Conservation (phyloP, 2,888 invertebrate genomes). For the Byasa hedistus region DNA sequence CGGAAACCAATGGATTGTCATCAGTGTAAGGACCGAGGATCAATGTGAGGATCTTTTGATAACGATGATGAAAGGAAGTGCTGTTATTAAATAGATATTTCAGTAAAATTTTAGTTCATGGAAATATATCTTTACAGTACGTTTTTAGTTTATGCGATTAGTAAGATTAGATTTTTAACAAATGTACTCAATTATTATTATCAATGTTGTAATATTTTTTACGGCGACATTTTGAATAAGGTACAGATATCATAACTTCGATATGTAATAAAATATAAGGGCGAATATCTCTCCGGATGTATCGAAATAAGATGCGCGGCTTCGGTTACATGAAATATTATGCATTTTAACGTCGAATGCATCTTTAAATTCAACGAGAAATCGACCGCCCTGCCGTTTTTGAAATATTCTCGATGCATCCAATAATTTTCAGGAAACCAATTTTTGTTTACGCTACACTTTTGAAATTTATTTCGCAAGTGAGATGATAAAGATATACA, state of each 20-base stretch:
- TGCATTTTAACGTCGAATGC: constrained; percentile 15
- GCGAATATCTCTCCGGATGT: not conserved
- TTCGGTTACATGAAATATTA: constrained; percentile 12
- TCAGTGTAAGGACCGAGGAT: too few species aligned
- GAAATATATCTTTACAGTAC: too few species aligned
- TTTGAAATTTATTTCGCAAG: not conserved
- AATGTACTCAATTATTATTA: too few species aligned
- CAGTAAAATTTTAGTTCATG: too few species aligned
- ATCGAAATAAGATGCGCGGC: constrained; percentile 6
- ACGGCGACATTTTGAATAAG: not conserved
- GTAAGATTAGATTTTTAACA: too few species aligned
- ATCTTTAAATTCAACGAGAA: constrained; percentile 11
- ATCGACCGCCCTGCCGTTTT: not conserved
- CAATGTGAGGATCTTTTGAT: too few species aligned
- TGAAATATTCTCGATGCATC: not conserved
- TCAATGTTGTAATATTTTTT: not conserved
- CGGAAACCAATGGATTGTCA: too few species aligned
- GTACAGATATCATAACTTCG: not conserved
- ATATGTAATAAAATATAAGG: not conserved
- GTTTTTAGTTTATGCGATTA: too few species aligned
- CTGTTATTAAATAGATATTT: too few species aligned
- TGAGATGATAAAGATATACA: too few species aligned
- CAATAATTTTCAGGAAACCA: not conserved
- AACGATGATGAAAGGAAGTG: too few species aligned
- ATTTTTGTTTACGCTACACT: not conserved